Percentiles rank a stretch among this genome's conserved stretches.
Conservation (phyloP, 2,888 invertebrate genomes). For the Callinectes sapidus region DNA sequence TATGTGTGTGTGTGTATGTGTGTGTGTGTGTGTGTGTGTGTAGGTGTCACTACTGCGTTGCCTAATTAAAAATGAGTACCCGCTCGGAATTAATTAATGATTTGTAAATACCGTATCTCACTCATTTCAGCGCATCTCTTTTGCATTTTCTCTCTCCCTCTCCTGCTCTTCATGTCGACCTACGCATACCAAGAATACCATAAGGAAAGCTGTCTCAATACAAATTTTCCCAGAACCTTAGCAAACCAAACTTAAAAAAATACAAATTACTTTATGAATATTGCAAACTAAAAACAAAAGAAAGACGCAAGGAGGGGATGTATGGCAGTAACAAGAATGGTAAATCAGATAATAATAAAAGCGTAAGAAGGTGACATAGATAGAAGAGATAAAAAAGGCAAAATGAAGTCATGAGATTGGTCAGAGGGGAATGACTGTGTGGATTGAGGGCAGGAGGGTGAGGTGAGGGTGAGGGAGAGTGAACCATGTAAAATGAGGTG, state of each 20-base stretch:
- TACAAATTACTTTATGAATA: not conserved
- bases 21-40: not conserved
- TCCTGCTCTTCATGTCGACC: not conserved
- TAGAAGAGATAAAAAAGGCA: not conserved
- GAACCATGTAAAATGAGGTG: not conserved
- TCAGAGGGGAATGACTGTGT: not conserved
- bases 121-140: not conserved
- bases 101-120: not conserved
- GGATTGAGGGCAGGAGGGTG: not conserved
- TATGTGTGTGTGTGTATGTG: not conserved
- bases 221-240: not conserved
- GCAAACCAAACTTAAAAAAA: too few relatives aligned
- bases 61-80: not conserved
- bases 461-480: not conserved
- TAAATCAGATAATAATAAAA: not conserved
- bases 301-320: not conserved
- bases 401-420: not conserved
- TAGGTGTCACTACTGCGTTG: not conserved
- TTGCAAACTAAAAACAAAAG: not conserved
- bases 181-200: not conserved
- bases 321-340: not conserved
- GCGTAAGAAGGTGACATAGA: not conserved
- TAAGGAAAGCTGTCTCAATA: not conserved
- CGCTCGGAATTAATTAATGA: not conserved
- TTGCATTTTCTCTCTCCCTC: not conserved